Evolutionary conservation across 2,888 invertebrate species (phyloP), one percentile per base, ranked within the genome.

Genomic region (Celastrina argiolus): DNA sequence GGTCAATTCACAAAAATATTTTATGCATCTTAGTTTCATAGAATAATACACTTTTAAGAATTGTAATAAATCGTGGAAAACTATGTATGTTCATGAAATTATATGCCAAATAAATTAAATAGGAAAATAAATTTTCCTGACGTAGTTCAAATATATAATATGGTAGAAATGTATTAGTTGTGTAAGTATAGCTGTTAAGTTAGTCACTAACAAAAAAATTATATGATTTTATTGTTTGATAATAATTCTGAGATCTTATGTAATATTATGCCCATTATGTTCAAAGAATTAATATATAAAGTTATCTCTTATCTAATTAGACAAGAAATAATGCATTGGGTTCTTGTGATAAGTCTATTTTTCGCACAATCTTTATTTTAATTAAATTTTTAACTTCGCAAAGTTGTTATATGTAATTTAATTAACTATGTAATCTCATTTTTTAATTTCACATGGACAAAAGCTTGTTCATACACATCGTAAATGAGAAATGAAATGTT

Each of bases 61-160:
- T 31, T 28, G 56, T 28, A 56, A 56, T 28, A 18, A 56, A n/a
- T 31, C 31, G 31, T 58, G 51, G 5, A n/a, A 22, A 51, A 26
- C 41, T 51, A 22, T 51, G 51, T 51, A 26, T 51, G 22, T 69
- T 68, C 65, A 69, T 68, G 64, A 45, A 64, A 65, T 69, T 64
- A 41, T 71, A 74, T 75, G 75, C 74, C 74, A 74, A 75, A 75
- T 69, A 74, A 67, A 16, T 67, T 72, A 67, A 67, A 66, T 72
- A 73, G 69, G 68, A 70, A 69, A 69, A 71, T 69, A 66, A 70
- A 70, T 67, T 65, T 71, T 72, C 70, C 72, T 74, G 67, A 70
- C 68, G 70, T 69, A 70, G 72, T 72, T 64, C 71, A 70, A 73
- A 72, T 69, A 61, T 70, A 31, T 31, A 18, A 26, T 56, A 65